phyloP scores from a whole-genome alignment of 2,888 invertebrate species.

The Augochlorella aurata region DNA sequence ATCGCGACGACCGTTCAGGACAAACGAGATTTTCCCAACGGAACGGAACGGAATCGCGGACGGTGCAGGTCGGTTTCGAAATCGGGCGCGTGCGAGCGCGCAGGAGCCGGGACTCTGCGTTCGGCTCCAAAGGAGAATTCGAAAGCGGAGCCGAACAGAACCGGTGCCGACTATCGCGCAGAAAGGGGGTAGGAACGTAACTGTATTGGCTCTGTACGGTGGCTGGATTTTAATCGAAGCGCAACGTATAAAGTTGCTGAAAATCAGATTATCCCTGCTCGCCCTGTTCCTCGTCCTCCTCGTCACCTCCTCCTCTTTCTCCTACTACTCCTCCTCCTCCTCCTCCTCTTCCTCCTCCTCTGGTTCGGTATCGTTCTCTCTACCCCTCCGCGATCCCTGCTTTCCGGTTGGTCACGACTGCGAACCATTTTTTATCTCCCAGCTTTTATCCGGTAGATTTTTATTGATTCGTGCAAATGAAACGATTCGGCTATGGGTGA shows the following conservation, averaged over 20 bases:
- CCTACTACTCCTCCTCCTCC: conserved; percentile 49
- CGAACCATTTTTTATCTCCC: conserved; percentile 60
- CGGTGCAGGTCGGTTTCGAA: background rate
- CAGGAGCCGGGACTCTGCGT: background rate
- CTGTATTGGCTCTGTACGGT: conserved; percentile 77
- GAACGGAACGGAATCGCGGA: background rate
- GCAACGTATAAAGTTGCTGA: conserved; percentile 80
- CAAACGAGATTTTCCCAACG: background rate
- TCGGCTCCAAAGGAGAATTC: conserved; percentile 31
- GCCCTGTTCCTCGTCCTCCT: conserved; percentile 58
- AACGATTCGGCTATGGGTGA: conserved; percentile 38
- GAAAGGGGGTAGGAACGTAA: conserved; percentile 65
- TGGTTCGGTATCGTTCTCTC: conserved; percentile 33
- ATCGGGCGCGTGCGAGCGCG: background rate
- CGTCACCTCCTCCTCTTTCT: conserved; percentile 46
- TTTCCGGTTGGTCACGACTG: conserved; percentile 57
- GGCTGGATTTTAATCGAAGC: conserved; percentile 79
- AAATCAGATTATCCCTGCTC: conserved; percentile 78
- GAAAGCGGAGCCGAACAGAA: conserved; percentile 29
- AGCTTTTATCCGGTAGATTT: conserved; percentile 67
- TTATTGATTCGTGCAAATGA: conserved; percentile 64
- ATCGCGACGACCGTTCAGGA: background rate
- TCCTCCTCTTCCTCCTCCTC: conserved; percentile 41
- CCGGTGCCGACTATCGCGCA: conserved; percentile 22
- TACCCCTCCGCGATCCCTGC: conserved; percentile 47